Percentiles rank a stretch among this genome's conserved stretches.
Evolutionary conservation across 2,113 vertebrate genomes (phyloP).

Genomic region (Silurus glanis): DNA sequence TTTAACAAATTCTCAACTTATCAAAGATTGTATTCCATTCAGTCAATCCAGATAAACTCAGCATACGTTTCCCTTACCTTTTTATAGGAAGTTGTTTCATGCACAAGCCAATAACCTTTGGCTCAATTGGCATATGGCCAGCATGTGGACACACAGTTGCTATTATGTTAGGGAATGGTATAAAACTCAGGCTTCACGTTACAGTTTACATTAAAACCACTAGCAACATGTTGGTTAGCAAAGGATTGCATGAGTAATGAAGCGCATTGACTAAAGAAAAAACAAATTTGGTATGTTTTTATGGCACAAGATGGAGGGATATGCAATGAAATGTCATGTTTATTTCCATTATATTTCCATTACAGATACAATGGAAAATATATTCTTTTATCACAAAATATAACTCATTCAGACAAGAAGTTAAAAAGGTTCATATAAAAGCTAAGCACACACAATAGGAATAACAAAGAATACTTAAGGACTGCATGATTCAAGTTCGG

Average conservation of each 20-base stretch:
- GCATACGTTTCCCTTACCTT: constrained; percentile 3
- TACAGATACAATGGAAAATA: constrained; percentile 19
- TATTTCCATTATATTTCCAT: constrained; percentile 44
- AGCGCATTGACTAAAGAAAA: background rate
- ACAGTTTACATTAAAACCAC: background rate
- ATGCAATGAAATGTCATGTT: constrained; percentile 30
- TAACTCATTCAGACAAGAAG: background rate
- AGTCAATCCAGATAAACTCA: background rate
- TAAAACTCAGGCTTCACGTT: background rate
- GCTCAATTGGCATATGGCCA: constrained; percentile 49
- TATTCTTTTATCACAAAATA: constrained; percentile 50
- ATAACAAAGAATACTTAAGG: constrained; percentile 21
- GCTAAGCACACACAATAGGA: background rate
- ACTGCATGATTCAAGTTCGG: constrained; percentile 11
- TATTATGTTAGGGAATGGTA: background rate
- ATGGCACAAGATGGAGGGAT: background rate
- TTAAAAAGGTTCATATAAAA: constrained; percentile 14
- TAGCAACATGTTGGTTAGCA: background rate
- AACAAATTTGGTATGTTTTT: background rate
- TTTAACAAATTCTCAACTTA: background rate
- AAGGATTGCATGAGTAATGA: background rate
- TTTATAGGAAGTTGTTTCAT: constrained; percentile 39
- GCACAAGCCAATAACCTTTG: constrained; percentile 40
- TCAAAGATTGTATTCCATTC: constrained; percentile 14
- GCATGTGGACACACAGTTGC: background rate